These are phyloP conservation scores for Drosophila tani DNA, from an alignment of 1,140 invertebrate genomes.

Conservation along the genomic window DNA sequence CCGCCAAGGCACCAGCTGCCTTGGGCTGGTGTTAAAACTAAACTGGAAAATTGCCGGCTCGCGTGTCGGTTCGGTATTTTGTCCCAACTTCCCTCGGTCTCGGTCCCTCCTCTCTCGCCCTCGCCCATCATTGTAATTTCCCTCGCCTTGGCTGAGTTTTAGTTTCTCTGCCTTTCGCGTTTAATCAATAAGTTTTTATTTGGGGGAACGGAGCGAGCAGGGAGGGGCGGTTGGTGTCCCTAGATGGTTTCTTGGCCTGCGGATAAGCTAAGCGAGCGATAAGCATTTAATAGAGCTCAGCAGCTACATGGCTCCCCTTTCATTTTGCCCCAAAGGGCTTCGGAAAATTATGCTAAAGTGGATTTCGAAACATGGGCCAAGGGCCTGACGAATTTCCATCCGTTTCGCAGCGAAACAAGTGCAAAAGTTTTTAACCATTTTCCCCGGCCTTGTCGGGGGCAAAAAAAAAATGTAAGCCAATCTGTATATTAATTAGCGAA, in stretches of 20 bases:
- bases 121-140: conserved; percentile 10
- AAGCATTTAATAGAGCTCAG: conserved; percentile 74
- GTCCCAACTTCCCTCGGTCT: conserved; percentile 15
- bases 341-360: conserved; percentile 77
- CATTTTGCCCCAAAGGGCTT: conserved; percentile 33
- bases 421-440: conserved; percentile 41
- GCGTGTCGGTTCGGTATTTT: conserved; percentile 74
- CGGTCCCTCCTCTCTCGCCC: background rate
- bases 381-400: conserved; percentile 56
- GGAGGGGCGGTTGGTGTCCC: background rate
- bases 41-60: conserved; percentile 81
- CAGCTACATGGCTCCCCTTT: conserved; percentile 33
- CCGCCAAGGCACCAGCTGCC: conserved; percentile 42
- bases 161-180: conserved; percentile 50
- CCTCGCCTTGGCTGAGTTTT: conserved; percentile 30
- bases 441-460: conserved; percentile 3
- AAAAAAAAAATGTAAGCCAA: conserved; percentile 54
- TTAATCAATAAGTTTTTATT: conserved; percentile 79
- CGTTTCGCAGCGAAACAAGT: conserved; percentile 34
- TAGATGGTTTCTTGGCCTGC: conserved; percentile 23
- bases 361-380: conserved; percentile 66
- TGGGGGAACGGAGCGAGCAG: background rate
- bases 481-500: conserved; percentile 72
- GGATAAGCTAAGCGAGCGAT: conserved; percentile 60
- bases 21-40: conserved; percentile 77